Conservation (phyloP, 2,113 vertebrate genomes). For the Blennius ocellaris region DNA sequence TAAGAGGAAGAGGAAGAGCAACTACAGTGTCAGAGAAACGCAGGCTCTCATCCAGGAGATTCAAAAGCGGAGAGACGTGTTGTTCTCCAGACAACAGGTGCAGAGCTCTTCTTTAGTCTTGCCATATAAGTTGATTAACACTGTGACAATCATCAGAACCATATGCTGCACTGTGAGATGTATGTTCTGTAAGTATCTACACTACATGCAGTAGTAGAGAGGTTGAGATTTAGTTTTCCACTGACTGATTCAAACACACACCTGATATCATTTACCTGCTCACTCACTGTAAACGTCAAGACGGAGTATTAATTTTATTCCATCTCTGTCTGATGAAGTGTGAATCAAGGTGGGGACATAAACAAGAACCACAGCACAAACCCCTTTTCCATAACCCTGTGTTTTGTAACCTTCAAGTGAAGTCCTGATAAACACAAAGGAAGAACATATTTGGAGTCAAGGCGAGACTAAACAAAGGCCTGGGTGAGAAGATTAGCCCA, state of each 20-base stretch:
- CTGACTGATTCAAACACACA: background rate
- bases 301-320: background rate
- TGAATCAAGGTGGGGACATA: background rate
- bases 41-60: slow-evolving; percentile 95
- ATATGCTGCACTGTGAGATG: background rate
- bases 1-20: slow-evolving; percentile 95
- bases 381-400: background rate
- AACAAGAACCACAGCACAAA: slow-evolving; percentile 16
- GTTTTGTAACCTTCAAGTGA: too few species aligned
- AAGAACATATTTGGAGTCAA: too few species aligned
- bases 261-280: background rate
- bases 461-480: too few species aligned
- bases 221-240: background rate
- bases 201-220: too few species aligned
- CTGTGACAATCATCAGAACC: background rate
- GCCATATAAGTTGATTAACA: too few species aligned
- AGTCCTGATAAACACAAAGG: too few species aligned
- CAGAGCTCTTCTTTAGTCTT: background rate
- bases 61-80: slow-evolving; percentile 90
- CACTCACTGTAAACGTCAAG: background rate
- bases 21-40: slow-evolving; percentile 96
- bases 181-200: background rate
- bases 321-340: background rate
- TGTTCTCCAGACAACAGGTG: slow-evolving; percentile 92
- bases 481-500: too few species aligned